These are phyloP conservation scores for Elysia crispata DNA, from an alignment of 2,888 invertebrate genomes.

Conservation along the genomic window DNA sequence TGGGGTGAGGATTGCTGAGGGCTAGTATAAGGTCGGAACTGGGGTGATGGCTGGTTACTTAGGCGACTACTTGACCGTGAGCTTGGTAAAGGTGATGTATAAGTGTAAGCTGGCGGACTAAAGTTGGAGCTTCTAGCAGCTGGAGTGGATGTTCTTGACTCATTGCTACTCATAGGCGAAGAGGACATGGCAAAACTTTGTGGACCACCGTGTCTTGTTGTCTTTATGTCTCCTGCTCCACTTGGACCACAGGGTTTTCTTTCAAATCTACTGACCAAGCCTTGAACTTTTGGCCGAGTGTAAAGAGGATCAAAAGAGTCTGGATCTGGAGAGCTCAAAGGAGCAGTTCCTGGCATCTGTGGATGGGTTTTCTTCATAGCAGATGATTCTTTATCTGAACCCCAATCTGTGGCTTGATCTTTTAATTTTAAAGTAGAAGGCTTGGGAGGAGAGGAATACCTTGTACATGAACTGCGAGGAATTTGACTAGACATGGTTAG, in stretches of 20 bases:
- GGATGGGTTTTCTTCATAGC: neutral
- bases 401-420: neutral
- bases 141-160: conserved; percentile 15
- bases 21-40: conserved; percentile 14
- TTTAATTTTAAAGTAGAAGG: neutral
- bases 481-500: neutral
- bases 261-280: conserved; percentile 45
- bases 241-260: conserved; percentile 2
- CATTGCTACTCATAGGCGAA: conserved; percentile 15
- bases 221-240: neutral
- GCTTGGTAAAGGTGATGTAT: conserved; percentile 30
- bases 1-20: conserved; percentile 15
- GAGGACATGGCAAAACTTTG: conserved; percentile 14
- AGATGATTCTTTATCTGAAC: neutral
- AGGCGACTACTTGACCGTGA: conserved; percentile 17
- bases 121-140: neutral
- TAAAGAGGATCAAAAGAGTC: neutral
- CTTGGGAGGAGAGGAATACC: neutral
- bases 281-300: conserved; percentile 21
- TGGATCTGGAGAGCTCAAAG: neutral
- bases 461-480: neutral
- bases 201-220: conserved; percentile 42
- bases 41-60: conserved; percentile 22
- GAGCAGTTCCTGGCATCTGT: neutral
- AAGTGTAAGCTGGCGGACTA: conserved; percentile 35